Conservation (phyloP, 1,140 invertebrate genomes). For the Pogonomyrmex barbatus region DNA sequence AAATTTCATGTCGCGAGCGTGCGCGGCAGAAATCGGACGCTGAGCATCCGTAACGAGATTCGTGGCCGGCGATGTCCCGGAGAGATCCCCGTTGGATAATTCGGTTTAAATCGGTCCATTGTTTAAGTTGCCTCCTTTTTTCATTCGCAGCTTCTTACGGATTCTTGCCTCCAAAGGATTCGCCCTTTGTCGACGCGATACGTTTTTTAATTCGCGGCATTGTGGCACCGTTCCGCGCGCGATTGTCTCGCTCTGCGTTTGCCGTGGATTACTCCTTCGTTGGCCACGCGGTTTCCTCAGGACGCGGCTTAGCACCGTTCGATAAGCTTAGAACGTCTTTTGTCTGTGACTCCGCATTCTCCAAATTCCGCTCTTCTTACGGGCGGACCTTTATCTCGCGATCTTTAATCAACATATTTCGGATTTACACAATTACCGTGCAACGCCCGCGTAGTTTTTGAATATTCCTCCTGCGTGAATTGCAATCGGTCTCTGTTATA, state of each 20-base stretch:
- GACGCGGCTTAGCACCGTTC: slow-evolving; percentile 20
- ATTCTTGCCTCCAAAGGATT: slow-evolving; percentile 16
- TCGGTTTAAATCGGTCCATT: slow-evolving; percentile 48
- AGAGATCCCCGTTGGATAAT: slow-evolving; percentile 44
- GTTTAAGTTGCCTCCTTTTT: slow-evolving; percentile 47
- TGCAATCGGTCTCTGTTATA: background rate
- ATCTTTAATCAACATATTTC: slow-evolving; percentile 11
- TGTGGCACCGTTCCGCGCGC: slow-evolving; percentile 28
- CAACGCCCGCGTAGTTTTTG: background rate
- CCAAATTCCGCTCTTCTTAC: background rate
- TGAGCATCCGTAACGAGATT: slow-evolving; percentile 55
- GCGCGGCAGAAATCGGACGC: slow-evolving; percentile 36
- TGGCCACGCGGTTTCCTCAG: background rate
- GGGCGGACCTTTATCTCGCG: background rate
- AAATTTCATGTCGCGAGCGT: slow-evolving; percentile 57
- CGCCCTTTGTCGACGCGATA: slow-evolving; percentile 41
- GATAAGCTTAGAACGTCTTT: slow-evolving; percentile 33
- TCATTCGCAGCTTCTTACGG: slow-evolving; percentile 36
- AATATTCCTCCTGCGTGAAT: background rate
- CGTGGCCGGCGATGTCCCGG: slow-evolving; percentile 15
- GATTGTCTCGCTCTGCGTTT: slow-evolving; percentile 37
- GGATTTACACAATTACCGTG: background rate
- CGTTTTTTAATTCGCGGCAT: slow-evolving; percentile 56
- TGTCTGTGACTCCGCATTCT: slow-evolving; percentile 7
- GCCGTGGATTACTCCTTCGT: slow-evolving; percentile 33